Evolutionary conservation across 2,888 invertebrate species (phyloP), one percentile per base, ranked within the genome.

Genomic region (Mantis religiosa): DNA sequence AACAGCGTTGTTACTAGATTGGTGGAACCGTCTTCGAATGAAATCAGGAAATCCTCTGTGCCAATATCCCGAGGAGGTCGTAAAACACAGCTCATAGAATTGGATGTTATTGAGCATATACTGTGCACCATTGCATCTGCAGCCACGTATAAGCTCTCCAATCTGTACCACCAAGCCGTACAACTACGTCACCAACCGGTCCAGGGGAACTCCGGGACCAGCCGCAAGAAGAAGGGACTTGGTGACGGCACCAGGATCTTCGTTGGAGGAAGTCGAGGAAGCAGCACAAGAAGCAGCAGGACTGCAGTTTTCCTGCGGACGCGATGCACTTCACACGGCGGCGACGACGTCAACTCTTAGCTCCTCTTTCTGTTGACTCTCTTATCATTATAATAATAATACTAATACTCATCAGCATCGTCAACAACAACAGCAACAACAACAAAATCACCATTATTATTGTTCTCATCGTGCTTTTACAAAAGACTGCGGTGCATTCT

Each of bases 321-420:
- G 90, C 88, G 87, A 90, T 90, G 90, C 90, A n/a, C 90, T 84
- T 89, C 89, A 83, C 89, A 89, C 81, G 82, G 89, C 85, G 83
- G 25, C 83, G 82, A 82, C 89, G 83, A 87, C 89, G 87, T 82
- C 89, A 87, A 83, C 88, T 88, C 90, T 83, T 89, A 89, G 89
- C 90, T 89, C 89, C 88, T 89, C 89, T 89, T 85, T 88, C 85
- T 88, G 87, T 84, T 84, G 89, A 89, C 83, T 85, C 85, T 87
- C 87, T 83, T 71, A 86, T 89, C 88, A 85, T 84, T 82, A 88
- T 71, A 86, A 54, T 86, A 47, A 85, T 85, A 47, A 84, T 41
- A 84, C 47, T 84, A 85, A 85, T 85, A 85, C 85, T 85, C 85
- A 83, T 83, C 83, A 83, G 82, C 83, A 41, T 30, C 34, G 27